Conservation (phyloP, 1,140 invertebrate species). For the Chlorops oryzae region DNA sequence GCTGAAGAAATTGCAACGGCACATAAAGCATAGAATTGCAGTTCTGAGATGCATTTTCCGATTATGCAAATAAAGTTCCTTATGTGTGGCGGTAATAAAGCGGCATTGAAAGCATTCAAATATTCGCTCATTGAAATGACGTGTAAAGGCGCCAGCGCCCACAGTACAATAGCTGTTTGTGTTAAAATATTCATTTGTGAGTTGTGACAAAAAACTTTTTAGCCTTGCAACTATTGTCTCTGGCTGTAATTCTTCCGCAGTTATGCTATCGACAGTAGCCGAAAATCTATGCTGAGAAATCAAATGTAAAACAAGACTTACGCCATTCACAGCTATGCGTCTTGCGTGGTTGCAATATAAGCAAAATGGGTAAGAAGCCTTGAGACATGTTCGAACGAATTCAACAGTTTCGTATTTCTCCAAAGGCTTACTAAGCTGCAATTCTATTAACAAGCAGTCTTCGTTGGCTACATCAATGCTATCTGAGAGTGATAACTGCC, state of each 20-base stretch:
- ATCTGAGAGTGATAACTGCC: conserved; percentile 19
- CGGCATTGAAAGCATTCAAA: conserved; percentile 82
- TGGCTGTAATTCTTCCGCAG: conserved; percentile 63
- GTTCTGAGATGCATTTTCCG: conserved; percentile 77
- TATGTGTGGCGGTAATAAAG: conserved; percentile 66
- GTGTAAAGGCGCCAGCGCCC: conserved; percentile 28
- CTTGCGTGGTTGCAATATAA: conserved; percentile 78
- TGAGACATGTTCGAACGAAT: conserved; percentile 65
- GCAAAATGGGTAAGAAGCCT: conserved; percentile 61
- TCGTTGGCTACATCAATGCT: conserved; percentile 51
- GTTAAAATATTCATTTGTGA: conserved; percentile 63
- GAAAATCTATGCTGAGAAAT: conserved; percentile 69
- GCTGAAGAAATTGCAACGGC: conserved; percentile 75
- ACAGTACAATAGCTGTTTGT: conserved; percentile 61
- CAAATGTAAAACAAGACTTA: conserved; percentile 70
- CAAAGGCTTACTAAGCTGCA: conserved; percentile 66
- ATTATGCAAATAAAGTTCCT: conserved; percentile 77
- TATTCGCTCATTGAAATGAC: conserved; percentile 49
- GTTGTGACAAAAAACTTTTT: conserved; percentile 56
- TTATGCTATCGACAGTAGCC: conserved; percentile 64
- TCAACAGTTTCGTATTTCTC: conserved; percentile 65
- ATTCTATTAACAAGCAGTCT: conserved; percentile 61
- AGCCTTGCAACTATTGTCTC: conserved; percentile 64
- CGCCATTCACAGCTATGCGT: conserved; percentile 73
- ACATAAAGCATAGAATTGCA: conserved; percentile 74